Evolutionary conservation across 2,113 vertebrate genomes (phyloP), one percentile per base, ranked within the genome.

Genomic region (Otis tarda): DNA sequence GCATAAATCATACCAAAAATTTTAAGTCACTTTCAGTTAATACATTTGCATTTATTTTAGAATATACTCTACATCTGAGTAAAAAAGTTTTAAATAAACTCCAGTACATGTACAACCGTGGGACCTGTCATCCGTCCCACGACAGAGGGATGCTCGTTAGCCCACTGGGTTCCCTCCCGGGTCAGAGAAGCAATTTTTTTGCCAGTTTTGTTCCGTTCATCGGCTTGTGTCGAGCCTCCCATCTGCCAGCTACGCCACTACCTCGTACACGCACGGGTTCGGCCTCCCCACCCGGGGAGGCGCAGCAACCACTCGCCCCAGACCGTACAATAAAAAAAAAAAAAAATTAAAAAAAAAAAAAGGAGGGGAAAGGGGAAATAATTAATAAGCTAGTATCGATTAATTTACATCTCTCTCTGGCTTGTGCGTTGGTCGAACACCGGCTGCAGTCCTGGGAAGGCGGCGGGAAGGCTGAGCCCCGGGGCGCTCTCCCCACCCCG

Each of bases 1-100:
- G 95, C 60, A 94, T 89, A 97, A 93, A 91, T 79, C 96, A 97
- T 96, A 96, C 90, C 86, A 90, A 98, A 97, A 84, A 56, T 94
- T 60, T 94, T 94, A 89, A 70, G 83, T 95, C 96, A 90, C 78
- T 94, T 83, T 97, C 82, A 94, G 91, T 98, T 95, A 98, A 97
- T 97, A 98, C 97, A 98, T 97, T 95, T 92, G 88, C 94, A 96
- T 97, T 98, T 98, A 98, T 98, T 98, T 98, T 98, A 98, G 97
- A 98, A 98, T 98, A 98, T 98, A 98, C 81, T 98, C 98, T 98
- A 98, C 97, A 97, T 98, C 96, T 96, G 97, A 97, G 97, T 98
- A 96, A 98, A 97, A 98, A 98, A 95, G 93, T 96, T 98, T 98
- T 98, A 98, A 98, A 98, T 98, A 98, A 97, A 95, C 74, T 96